These are phyloP conservation scores for Dissostichus mawsoni DNA, from an alignment of 2,113 vertebrate genomes.

Conservation along the genomic window DNA sequence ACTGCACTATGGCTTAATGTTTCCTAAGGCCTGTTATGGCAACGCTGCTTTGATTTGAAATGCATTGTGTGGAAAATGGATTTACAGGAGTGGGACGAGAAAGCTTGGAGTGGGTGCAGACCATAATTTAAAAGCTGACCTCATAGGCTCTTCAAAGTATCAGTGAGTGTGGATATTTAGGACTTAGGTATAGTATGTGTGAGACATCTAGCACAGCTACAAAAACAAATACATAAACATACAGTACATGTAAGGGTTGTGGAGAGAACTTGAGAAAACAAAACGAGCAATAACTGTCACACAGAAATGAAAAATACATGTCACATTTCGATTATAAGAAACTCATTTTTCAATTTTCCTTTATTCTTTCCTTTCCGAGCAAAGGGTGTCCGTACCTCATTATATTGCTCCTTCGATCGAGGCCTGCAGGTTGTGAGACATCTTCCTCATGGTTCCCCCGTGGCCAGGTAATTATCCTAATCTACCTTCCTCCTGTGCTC, in stretches of 20 bases:
- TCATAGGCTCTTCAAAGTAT: constrained; percentile 85
- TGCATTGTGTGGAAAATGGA: constrained; percentile 88
- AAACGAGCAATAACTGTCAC: constrained; percentile 20
- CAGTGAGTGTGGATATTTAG: constrained; percentile 69
- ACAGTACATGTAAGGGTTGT: neutral
- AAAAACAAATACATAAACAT: constrained; percentile 56
- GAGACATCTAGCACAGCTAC: neutral
- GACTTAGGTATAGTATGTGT: constrained; percentile 33
- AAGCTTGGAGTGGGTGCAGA: constrained; percentile 71
- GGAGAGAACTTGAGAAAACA: constrained; percentile 35
- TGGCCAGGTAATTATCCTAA: constrained; percentile 80
- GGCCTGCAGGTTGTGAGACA: constrained; percentile 61
- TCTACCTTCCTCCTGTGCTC: constrained; percentile 73
- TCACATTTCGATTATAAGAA: constrained; percentile 39
- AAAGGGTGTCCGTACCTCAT: constrained; percentile 54
- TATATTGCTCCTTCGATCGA: constrained; percentile 47
- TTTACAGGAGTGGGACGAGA: constrained; percentile 80
- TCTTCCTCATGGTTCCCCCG: constrained; percentile 60
- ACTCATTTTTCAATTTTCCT: constrained; percentile 33
- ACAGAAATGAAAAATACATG: constrained; percentile 13
- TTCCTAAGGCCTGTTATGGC: constrained; percentile 85
- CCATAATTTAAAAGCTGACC: constrained; percentile 86
- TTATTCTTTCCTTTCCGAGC: constrained; percentile 22
- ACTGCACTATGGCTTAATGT: constrained; percentile 86
- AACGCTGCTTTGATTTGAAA: constrained; percentile 86